phyloP scores from a whole-genome alignment of 2,797 vertebrate species.

The Calcarius lapponicus region DNA sequence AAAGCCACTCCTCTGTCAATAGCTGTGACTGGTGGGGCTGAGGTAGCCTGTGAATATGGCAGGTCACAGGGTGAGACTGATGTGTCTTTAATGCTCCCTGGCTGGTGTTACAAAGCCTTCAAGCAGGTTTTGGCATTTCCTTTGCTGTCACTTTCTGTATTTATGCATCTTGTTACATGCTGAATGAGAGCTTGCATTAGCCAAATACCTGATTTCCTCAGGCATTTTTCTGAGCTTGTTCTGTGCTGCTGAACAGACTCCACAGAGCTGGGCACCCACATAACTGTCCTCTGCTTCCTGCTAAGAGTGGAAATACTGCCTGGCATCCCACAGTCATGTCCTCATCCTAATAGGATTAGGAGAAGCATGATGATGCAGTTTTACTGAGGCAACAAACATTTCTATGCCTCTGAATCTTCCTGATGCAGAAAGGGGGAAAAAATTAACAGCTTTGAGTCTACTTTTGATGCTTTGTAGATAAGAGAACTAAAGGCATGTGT shows the following conservation, averaged over 20 bases:
- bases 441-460: neutral
- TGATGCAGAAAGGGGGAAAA: neutral
- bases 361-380: neutral
- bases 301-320: neutral
- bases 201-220: neutral
- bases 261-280: neutral
- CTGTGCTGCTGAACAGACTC: neutral
- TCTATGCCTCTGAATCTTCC: neutral
- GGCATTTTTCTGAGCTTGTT: neutral
- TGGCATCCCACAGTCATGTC: neutral
- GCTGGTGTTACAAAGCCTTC: neutral
- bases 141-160: slow-evolving; percentile 11
- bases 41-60: neutral
- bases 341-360: neutral
- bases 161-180: neutral
- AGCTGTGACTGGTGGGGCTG: neutral
- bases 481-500: neutral
- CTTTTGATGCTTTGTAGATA: neutral
- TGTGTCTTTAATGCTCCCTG: neutral
- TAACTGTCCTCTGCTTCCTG: neutral
- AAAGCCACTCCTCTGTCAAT: neutral
- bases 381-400: neutral
- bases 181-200: neutral
- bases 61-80: neutral
- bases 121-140: slow-evolving; percentile 26